Conservation (phyloP, 2,797 vertebrate species). For the Oreonectes daqikongensis region DNA sequence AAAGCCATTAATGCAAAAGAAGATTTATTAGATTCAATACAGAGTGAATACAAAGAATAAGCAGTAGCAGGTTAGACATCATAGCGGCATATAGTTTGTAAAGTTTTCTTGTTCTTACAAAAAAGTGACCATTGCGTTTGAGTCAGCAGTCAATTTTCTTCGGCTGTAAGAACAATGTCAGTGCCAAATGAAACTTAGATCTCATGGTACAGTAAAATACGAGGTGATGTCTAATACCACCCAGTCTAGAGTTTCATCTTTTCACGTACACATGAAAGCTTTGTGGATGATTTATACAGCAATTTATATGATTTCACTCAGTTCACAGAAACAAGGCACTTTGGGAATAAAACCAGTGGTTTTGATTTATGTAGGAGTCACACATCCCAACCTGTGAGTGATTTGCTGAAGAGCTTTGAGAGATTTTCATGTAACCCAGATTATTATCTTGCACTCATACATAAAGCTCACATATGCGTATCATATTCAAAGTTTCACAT, state of each 20-base stretch:
- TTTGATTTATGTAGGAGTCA: conserved; percentile 23
- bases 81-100: not conserved
- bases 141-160: too few species aligned
- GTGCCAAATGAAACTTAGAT: conserved; percentile 7
- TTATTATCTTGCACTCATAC: conserved; percentile 7
- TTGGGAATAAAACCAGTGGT: conserved; percentile 14
- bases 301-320: conserved; percentile 11
- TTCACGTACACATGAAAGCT: conserved; percentile 15
- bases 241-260: conserved; percentile 5
- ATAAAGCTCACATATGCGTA: not conserved
- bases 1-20: not conserved
- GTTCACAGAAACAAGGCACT: not conserved
- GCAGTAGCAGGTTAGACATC: not conserved
- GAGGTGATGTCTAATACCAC: not conserved
- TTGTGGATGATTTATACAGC: conserved; percentile 21
- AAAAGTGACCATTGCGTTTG: too few species aligned
- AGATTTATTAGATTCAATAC: not conserved
- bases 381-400: conserved; percentile 39
- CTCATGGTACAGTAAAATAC: not conserved
- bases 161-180: not conserved
- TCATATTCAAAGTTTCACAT: not conserved
- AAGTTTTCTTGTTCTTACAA: too few species aligned
- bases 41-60: not conserved
- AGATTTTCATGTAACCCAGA: conserved; percentile 26
- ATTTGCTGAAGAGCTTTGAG: conserved; percentile 21